A percentile compares a stretch with the other conserved stretches of the same genome.
These are phyloP conservation scores for Drosophila pseudoobscura DNA, from an alignment of 1,140 invertebrate genomes.

Conservation along the genomic window DNA sequence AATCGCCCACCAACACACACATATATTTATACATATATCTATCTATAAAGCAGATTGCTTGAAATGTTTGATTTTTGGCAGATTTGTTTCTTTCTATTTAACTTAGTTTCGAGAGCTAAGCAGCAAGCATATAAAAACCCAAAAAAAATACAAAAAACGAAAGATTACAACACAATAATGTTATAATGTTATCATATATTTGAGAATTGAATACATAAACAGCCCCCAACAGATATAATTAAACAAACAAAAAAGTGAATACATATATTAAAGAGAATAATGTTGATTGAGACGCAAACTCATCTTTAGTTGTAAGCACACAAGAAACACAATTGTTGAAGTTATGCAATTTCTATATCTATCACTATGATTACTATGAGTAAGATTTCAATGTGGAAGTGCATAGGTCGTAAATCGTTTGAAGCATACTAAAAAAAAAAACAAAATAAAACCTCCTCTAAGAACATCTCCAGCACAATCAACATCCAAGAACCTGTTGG, in stretches of 20 bases:
- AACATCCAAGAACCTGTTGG: constrained; percentile 26
- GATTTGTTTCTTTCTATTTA: constrained; percentile 61
- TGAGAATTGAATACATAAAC: constrained; percentile 23
- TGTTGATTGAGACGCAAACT: constrained; percentile 75
- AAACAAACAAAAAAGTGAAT: constrained; percentile 23
- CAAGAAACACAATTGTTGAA: constrained; percentile 67
- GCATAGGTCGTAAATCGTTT: constrained; percentile 60
- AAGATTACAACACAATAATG: constrained; percentile 36
- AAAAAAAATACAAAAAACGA: constrained; percentile 36
- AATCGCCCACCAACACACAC: constrained; percentile 7
- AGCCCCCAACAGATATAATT: constrained; percentile 12
- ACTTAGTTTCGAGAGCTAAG: constrained; percentile 65
- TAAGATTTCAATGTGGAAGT: constrained; percentile 59
- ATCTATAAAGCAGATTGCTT: constrained; percentile 52
- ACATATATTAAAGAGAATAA: constrained; percentile 38
- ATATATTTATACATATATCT: constrained; percentile 20
- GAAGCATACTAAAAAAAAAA: constrained; percentile 5
- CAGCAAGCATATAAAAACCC: constrained; percentile 52
- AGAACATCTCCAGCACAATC: constrained; percentile 25
- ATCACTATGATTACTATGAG: constrained; percentile 45
- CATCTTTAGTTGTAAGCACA: constrained; percentile 75
- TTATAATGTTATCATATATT: constrained; percentile 33
- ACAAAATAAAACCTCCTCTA: background rate
- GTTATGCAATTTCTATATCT: constrained; percentile 65
- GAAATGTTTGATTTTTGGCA: constrained; percentile 44